phyloP scores from a whole-genome alignment of 2,888 invertebrate genomes.

The Eurytoma californica region DNA sequence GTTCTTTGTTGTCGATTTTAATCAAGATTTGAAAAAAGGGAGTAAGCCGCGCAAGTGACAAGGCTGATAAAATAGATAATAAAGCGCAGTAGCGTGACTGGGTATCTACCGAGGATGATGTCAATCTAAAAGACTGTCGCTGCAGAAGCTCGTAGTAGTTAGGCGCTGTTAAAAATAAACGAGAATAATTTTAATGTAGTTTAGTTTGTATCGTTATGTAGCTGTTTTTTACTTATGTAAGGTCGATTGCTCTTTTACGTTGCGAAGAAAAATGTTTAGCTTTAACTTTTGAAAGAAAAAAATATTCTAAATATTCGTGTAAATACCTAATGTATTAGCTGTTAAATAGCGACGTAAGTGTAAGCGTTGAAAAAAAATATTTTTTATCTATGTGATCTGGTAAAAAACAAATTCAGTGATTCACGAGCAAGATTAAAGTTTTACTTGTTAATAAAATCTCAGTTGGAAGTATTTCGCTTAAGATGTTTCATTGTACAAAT shows the following conservation, averaged over 20 bases:
- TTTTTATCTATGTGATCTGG: slow-evolving; percentile 18
- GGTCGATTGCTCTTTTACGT: slow-evolving; percentile 6
- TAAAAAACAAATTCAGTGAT: slow-evolving; percentile 21
- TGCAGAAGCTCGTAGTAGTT: slow-evolving; percentile 20
- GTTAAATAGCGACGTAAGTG: neutral
- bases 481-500: slow-evolving; percentile 56
- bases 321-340: neutral
- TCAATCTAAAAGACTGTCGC: slow-evolving; percentile 37
- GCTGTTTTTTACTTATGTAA: slow-evolving; percentile 18
- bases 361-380: neutral
- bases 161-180: neutral
- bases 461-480: slow-evolving; percentile 41
- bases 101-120: slow-evolving; percentile 36
- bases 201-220: neutral
- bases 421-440: slow-evolving; percentile 7
- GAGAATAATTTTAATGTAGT: neutral
- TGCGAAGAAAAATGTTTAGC: neutral
- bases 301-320: neutral
- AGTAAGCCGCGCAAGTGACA: neutral
- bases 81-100: slow-evolving; percentile 40
- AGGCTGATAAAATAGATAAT: slow-evolving; percentile 27
- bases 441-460: slow-evolving; percentile 28
- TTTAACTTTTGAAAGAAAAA: neutral
- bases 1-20: neutral
- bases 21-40: too few species aligned